Percentiles rank a stretch among this genome's conserved stretches.
Evolutionary conservation across 2,113 vertebrate genomes (phyloP).

Genomic region (Lethenteron reissneri): DNA sequence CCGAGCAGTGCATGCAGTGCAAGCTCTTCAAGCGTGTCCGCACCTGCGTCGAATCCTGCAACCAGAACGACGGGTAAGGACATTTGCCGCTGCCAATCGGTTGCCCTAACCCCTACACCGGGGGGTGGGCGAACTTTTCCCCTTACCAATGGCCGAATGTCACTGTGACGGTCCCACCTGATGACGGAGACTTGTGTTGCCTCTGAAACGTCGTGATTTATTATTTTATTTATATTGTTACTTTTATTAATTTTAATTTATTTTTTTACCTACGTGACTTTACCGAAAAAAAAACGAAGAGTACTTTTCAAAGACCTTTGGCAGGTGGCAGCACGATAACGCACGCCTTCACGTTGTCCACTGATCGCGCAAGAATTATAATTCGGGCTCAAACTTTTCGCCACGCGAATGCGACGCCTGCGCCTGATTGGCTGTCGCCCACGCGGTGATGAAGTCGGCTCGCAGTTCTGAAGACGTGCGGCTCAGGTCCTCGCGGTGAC

Average conservation of each 20-base stretch:
- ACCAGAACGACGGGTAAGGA: background rate
- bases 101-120: too few species aligned
- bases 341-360: background rate
- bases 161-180: background rate
- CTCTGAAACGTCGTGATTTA: too few species aligned
- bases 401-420: too few species aligned
- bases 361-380: background rate
- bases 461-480: too few species aligned
- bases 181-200: too few species aligned
- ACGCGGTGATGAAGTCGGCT: too few species aligned
- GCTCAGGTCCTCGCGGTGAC: too few species aligned
- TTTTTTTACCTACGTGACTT: too few species aligned
- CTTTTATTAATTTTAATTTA: too few species aligned
- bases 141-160: background rate
- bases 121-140: background rate
- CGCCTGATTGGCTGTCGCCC: too few species aligned
- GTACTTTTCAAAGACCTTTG: background rate
- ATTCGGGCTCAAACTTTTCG: background rate
- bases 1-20: background rate
- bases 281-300: too few species aligned
- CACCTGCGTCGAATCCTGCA: slow-evolving; percentile 1
- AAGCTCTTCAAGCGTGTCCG: background rate
- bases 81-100: background rate
- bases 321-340: background rate
- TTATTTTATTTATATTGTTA: too few species aligned